Conservation (phyloP, 2,113 vertebrate genomes). For the Capricornis sumatraensis region DNA sequence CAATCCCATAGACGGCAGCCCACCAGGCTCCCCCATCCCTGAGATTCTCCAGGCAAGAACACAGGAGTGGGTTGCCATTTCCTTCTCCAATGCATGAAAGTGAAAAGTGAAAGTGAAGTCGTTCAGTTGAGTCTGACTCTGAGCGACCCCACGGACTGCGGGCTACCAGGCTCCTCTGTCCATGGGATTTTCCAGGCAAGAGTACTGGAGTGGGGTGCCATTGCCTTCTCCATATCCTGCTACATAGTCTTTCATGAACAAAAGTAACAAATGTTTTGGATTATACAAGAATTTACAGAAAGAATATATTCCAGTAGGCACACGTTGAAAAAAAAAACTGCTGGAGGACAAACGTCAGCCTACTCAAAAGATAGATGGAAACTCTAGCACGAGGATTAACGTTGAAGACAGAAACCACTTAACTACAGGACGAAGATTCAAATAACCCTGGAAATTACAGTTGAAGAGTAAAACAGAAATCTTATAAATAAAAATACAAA, state of each 20-base stretch:
- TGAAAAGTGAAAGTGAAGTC: background rate
- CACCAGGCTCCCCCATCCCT: background rate
- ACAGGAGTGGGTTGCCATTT: background rate
- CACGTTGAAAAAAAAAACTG: background rate
- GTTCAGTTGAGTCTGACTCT: accelerated
- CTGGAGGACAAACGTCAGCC: background rate
- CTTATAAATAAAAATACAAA: background rate
- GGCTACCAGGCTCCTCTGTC: background rate
- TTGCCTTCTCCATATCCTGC: background rate
- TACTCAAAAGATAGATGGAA: background rate
- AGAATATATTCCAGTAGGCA: background rate
- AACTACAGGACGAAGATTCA: background rate
- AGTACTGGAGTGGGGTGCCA: background rate
- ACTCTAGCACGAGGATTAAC: background rate
- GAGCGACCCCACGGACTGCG: background rate
- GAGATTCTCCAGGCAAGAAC: background rate
- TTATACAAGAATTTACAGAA: background rate
- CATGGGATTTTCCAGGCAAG: background rate
- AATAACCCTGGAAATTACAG: background rate
- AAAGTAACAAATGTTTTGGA: background rate
- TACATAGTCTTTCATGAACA: background rate
- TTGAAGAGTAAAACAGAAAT: background rate
- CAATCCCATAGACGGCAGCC: background rate
- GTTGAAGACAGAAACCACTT: background rate
- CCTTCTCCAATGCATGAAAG: background rate